phyloP scores from a whole-genome alignment of 2,797 vertebrate species.

The Peromyscus melanophrys region DNA sequence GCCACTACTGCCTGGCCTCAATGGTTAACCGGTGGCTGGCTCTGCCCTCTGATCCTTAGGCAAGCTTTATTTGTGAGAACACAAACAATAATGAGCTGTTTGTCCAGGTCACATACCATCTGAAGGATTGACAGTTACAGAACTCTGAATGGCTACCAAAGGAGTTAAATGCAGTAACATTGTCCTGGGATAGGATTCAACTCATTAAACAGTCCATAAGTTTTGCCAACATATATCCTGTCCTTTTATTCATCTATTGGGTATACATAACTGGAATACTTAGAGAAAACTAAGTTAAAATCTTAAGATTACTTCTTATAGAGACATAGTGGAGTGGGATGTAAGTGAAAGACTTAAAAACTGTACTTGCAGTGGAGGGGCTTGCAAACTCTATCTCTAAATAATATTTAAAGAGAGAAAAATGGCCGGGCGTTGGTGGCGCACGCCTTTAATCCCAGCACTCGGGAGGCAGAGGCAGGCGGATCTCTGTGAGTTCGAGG shows the following conservation, averaged over 20 bases:
- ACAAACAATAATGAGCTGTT: not conserved
- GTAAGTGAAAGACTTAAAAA: not conserved
- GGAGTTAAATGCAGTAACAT: constrained; percentile 7
- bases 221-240: not conserved
- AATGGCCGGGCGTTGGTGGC: too few relatives aligned
- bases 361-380: not conserved
- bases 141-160: not conserved
- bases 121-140: not conserved
- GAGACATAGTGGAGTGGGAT: not conserved
- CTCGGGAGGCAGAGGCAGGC: too few relatives aligned
- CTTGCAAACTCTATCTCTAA: not conserved
- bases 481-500: too few relatives aligned
- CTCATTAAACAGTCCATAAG: not conserved
- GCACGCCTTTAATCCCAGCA: too few relatives aligned
- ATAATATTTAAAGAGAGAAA: not conserved
- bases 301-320: not conserved
- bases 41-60: too few relatives aligned
- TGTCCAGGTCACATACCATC: not conserved
- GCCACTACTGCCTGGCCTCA: too few relatives aligned
- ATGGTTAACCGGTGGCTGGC: too few relatives aligned
- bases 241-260: not conserved
- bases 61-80: too few relatives aligned
- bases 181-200: not conserved
- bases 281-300: not conserved
- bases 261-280: constrained; percentile 22